Base-by-base conservation (phyloP, 2,888 invertebrate genomes). In the Malthinus flaveolus region DNA sequence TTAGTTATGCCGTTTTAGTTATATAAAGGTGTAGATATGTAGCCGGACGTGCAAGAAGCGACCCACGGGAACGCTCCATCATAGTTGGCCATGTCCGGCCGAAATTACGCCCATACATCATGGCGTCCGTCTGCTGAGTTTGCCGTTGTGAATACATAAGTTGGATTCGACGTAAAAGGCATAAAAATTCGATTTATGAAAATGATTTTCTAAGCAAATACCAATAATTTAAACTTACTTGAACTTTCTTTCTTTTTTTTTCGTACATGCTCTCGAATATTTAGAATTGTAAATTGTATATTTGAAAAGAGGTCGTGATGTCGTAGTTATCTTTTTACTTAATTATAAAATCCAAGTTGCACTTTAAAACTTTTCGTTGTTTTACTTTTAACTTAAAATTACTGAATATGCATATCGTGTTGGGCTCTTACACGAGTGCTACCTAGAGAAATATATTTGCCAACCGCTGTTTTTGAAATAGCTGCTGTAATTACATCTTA, bases 51-150 rank as follows among this genome's bases (percentile, higher is more conserved):
- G 71, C 69, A 67, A 68, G 69, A 71, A 71, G 64, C 59, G 59
- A 54, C 73, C 64, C 70, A 60, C 58, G 74, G 69, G 74, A 72
- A 56, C 68, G 67, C 71, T 75, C 68, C 65, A 74, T 75, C 76
- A 76, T 75, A 69, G 69, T 68, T 67, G 68, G 66, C 65, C 66
- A 67, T 73, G 75, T 73, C 74, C 72, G 69, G 71, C 66, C 70
- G 66, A 73, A 74, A 73, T 75, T 73, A 68, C 72, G 66, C 67
- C 68, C 70, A 75, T 76, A 73, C 72, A 74, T 76, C 75, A 76
- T 58, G 65, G 42, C 68, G 59, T 67, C 65, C 68, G 71, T 72
- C 73, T 69, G 64, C 53, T 61, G 66, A 71, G 72, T 67, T 66
- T 59, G 68, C 62, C 60, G 52, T 64, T 57, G 64, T 57, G 71